A percentile compares a stretch with the other conserved stretches of the same genome.
Conservation (phyloP, 2,113 vertebrate species). For the Gymnogyps californianus region DNA sequence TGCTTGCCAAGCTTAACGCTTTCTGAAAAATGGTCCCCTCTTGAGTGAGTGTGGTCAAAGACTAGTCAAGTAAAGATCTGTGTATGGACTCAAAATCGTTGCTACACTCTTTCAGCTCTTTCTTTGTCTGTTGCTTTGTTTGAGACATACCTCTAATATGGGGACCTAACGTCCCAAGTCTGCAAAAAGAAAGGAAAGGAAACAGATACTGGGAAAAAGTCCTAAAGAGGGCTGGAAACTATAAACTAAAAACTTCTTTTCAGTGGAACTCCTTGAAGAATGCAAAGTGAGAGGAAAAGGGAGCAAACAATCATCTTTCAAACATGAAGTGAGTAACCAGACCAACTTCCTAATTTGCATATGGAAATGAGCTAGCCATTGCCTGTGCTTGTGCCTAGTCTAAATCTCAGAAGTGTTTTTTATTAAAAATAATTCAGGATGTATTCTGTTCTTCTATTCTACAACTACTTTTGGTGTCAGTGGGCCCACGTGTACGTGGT, state of each 20-base stretch:
- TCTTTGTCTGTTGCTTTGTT: neutral
- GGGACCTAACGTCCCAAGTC: rapidly evolving
- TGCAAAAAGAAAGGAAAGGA: neutral
- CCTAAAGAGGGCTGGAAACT: neutral
- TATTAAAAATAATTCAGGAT: neutral
- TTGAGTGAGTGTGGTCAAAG: neutral
- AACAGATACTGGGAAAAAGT: neutral
- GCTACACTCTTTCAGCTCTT: neutral
- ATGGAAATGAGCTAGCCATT: neutral
- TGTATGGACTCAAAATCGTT: neutral
- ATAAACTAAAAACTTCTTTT: neutral
- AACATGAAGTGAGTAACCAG: neutral
- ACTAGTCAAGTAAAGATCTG: neutral
- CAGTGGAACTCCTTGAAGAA: neutral
- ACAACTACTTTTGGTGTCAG: neutral
- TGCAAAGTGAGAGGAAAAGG: neutral
- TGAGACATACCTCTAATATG: neutral
- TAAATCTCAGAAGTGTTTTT: neutral
- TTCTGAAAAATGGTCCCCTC: neutral
- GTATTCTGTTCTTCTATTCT: neutral
- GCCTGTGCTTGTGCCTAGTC: neutral
- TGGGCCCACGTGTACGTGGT: rapidly evolving
- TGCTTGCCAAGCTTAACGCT: neutral
- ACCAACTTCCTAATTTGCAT: neutral
- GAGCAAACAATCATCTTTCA: neutral